Evolutionary conservation across 2,113 vertebrate species (phyloP).

Genomic region (Colistium nudipinnis): DNA sequence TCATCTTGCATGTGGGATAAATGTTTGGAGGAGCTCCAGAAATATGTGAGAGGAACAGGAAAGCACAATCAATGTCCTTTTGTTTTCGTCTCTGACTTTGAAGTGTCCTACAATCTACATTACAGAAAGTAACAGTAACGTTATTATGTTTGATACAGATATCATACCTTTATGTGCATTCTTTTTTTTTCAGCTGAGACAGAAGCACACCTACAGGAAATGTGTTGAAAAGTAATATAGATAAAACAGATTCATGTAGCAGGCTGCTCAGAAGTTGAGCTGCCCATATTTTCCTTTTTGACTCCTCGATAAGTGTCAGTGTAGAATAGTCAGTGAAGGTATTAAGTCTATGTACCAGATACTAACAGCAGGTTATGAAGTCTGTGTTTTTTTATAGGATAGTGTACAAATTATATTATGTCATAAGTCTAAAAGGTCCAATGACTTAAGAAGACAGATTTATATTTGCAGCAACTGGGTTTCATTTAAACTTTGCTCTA

Average conservation of each 20-base stretch:
- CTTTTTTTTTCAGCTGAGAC: not conserved
- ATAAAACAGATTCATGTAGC: not conserved
- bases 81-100: constrained; percentile 3
- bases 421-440: too few relatives aligned
- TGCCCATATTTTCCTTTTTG: too few relatives aligned
- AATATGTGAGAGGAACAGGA: constrained; percentile 13
- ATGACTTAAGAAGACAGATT: constrained; percentile 3
- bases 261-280: not conserved
- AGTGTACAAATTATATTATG: not conserved
- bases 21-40: constrained; percentile 49
- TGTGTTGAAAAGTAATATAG: not conserved
- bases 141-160: not conserved
- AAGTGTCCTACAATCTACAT: not conserved
- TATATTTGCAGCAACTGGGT: constrained; percentile 1
- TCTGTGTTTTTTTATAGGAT: not conserved
- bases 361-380: too few relatives aligned
- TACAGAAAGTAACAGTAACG: not conserved
- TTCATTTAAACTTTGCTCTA: constrained; percentile 1
- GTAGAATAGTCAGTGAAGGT: too few relatives aligned
- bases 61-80: constrained; percentile 1
- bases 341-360: too few relatives aligned
- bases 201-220: not conserved
- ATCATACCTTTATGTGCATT: not conserved
- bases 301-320: too few relatives aligned
- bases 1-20: constrained; percentile 57